Evolutionary conservation across 1,140 invertebrate genomes (phyloP), one percentile per base, ranked within the genome.

Genomic region (Akabosia matsudoensis): DNA sequence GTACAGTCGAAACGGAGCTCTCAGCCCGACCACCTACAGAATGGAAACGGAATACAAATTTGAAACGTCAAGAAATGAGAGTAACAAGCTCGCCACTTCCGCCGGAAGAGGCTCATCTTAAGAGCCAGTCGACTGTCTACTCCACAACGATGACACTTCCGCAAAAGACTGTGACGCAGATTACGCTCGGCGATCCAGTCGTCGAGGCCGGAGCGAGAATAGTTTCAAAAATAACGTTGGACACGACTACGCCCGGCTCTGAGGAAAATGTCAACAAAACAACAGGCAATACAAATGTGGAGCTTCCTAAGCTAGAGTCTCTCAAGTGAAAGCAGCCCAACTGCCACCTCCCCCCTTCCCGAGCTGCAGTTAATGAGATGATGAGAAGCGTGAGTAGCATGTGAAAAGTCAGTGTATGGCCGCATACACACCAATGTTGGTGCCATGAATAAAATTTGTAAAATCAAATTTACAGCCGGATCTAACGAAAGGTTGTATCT

Each of bases 121-220:
- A 52, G 22, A 73, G 45, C 16, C 45, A 54, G 30, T 45, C 77
- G 16, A 80, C 71, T 45, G 77, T 80, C 4, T 81, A 82, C 51
- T 79, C 81, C 18, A 82, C 78, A 0, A 79, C 81, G 14, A 78
- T 82, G 76, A 81, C 79, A 2, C 72, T 82, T 0, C 82, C 82
- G 4, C 77, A 82, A 33, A 81, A 80, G 70, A 79, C 82, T 26
- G 76, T 82, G 13, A 82, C 82, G 0, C 81, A 82, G 34, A 82
- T 82, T 54, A 73, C 79, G 0, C 54, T 82, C 0, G 79, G 75
- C 14, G 75, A 79, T 67, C 70, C 78, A 13, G 18, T 72, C 16
- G 28, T 51, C 7, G 73, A 79, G 22, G 64, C 56, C n/a, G 64
- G 73, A 67, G 75, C 64, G 18, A 26, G 74, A 14, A 79, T 79